These are phyloP conservation scores for Melinaea menophilus DNA, from an alignment of 2,888 invertebrate species.

Conservation along the genomic window DNA sequence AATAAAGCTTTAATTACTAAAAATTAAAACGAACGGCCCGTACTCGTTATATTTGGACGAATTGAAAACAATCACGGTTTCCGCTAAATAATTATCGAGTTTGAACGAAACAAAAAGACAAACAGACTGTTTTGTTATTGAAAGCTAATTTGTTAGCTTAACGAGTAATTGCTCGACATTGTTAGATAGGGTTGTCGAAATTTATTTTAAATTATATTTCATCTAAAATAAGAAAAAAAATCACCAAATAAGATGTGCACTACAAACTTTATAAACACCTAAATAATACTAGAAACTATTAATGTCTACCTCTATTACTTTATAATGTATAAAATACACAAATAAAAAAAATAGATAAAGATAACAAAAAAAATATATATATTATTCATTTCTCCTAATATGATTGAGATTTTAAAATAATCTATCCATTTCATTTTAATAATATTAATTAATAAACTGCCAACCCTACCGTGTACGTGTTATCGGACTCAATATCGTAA, in stretches of 20 bases:
- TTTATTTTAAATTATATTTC: background rate
- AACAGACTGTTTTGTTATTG: constrained; percentile 48
- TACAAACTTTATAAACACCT: too few relatives aligned
- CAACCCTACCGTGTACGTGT: constrained; percentile 41
- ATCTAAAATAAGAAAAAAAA: too few relatives aligned
- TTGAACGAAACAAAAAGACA: constrained; percentile 53
- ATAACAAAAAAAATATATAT: too few relatives aligned
- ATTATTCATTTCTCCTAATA: too few relatives aligned
- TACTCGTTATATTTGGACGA: constrained; percentile 35
- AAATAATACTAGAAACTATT: too few relatives aligned
- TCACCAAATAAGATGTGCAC: too few relatives aligned
- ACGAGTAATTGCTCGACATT: constrained; percentile 64
- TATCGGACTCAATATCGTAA: constrained; percentile 37
- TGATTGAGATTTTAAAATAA: too few relatives aligned
- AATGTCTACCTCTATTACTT: too few relatives aligned
- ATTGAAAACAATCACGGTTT: constrained; percentile 40
- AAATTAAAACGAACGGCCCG: constrained; percentile 28
- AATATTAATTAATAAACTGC: constrained; percentile 5
- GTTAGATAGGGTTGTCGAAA: constrained; percentile 51
- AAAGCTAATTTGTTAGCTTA: constrained; percentile 64
- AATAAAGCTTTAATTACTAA: constrained; percentile 31
- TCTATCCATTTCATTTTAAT: background rate
- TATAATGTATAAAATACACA: too few relatives aligned
- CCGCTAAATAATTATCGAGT: constrained; percentile 41
- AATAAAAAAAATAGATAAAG: too few relatives aligned